Evolutionary conservation across 2,113 vertebrate species (phyloP), one percentile per base, ranked within the genome.

Genomic region (Callionymus lyra): DNA sequence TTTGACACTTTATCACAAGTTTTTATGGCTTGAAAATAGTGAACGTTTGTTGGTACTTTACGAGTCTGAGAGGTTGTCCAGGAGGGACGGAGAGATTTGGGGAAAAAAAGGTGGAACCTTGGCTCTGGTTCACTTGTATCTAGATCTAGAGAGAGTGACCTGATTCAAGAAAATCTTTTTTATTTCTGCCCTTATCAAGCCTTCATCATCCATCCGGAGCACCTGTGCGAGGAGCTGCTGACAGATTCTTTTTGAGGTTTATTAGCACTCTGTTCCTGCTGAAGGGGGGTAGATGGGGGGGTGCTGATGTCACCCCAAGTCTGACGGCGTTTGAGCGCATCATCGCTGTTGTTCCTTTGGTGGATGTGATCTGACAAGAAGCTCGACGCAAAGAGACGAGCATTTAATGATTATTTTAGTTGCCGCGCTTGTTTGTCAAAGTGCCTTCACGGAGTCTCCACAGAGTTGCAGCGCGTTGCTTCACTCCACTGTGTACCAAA

Each of bases 1-100:
- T 77, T 72, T 38, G 81, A 83, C 85, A 84, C 83, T 86, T 86
- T 86, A 84, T 73, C 41, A 69, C 52, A 63, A 64, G 50, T 73
- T 53, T 58, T 62, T n/a, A n/a, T n/a, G n/a, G n/a, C n/a, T n/a
- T n/a, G n/a, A n/a, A n/a, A n/a, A n/a, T n/a, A n/a, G n/a, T n/a
- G n/a, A n/a, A 27, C 21, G 21, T 27, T 27, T 58, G 56, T 60
- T 43, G 59, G 72, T 67, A 68, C 74, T 57, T 34, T 54, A 61
- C 59, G 68, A 50, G 44, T 38, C 5, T 56, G 51, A n/a, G n/a
- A n/a, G n/a, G n/a, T n/a, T n/a, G n/a, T n/a, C n/a, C n/a, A n/a
- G n/a, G n/a, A n/a, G n/a, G n/a, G n/a, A n/a, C n/a, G n/a, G n/a
- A n/a, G n/a, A n/a, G n/a, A n/a, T n/a, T n/a, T n/a, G n/a, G n/a